Conservation (phyloP, 2,797 vertebrate genomes). For the Artibeus lituratus region DNA sequence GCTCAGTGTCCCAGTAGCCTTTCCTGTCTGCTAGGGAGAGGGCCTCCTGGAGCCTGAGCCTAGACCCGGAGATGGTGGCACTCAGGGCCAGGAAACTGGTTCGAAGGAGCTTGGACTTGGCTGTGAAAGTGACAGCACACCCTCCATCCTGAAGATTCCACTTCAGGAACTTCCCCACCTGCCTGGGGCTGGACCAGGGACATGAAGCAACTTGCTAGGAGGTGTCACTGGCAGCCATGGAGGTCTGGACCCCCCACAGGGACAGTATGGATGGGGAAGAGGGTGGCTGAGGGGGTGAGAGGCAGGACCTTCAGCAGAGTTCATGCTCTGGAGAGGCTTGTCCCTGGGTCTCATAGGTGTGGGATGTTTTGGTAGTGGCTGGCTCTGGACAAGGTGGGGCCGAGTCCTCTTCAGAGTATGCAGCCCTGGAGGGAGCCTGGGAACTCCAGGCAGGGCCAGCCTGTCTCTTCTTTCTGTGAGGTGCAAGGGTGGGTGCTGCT, state of each 20-base stretch:
- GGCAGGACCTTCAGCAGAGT: background rate
- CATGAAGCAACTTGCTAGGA: background rate
- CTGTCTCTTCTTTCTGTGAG: background rate
- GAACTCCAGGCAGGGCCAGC: background rate
- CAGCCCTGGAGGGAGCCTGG: background rate
- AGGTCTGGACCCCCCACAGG: background rate
- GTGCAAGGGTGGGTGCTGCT: background rate
- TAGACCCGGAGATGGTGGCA: background rate
- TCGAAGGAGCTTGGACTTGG: background rate
- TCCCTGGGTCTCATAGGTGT: fast-evolving
- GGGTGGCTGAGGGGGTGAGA: background rate
- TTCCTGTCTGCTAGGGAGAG: background rate
- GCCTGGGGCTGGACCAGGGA: background rate
- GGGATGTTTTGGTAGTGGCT: fast-evolving
- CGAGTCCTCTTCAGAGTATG: background rate
- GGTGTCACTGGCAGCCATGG: background rate
- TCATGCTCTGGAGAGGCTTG: background rate
- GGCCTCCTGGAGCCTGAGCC: background rate
- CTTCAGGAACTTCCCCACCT: background rate
- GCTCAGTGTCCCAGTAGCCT: background rate
- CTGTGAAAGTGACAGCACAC: background rate
- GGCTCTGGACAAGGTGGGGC: background rate
- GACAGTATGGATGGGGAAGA: background rate
- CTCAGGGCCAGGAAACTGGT: too few relatives aligned
- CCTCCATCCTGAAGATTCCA: fast-evolving